Percentiles rank a stretch among this genome's conserved stretches.
phyloP scores from a whole-genome alignment of 2,113 vertebrate species.

The Ctenodactylus gundi region DNA sequence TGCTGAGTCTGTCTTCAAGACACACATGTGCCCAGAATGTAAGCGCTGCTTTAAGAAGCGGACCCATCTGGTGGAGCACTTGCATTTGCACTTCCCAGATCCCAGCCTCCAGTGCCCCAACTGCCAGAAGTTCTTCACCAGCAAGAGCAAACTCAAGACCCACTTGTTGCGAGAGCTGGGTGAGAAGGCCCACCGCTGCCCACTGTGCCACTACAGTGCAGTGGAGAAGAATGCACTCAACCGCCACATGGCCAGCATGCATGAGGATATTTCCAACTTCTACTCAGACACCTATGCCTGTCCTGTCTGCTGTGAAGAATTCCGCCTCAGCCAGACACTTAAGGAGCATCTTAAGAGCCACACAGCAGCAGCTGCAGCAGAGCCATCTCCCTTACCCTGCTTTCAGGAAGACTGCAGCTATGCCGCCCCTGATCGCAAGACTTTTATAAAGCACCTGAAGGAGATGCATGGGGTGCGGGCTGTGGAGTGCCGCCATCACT shows the following conservation, averaged over 20 bases:
- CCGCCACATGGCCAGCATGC: slow-evolving; percentile 93
- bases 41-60: slow-evolving; percentile 97
- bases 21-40: slow-evolving; percentile 95
- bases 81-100: slow-evolving; percentile 94
- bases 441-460: slow-evolving; percentile 87
- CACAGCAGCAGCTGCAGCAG: slow-evolving; percentile 84
- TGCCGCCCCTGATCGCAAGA: slow-evolving; percentile 84
- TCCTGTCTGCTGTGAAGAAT: slow-evolving; percentile 90
- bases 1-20: slow-evolving; percentile 90
- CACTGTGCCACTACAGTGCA: slow-evolving; percentile 91
- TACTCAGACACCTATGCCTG: slow-evolving; percentile 88
- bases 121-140: slow-evolving; percentile 96
- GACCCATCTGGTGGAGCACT: slow-evolving; percentile 94
- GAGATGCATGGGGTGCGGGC: slow-evolving; percentile 88
- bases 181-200: slow-evolving; percentile 91
- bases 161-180: slow-evolving; percentile 93
- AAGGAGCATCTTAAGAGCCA: slow-evolving; percentile 96
- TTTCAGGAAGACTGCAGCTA: slow-evolving; percentile 89
- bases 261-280: slow-evolving; percentile 85
- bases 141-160: slow-evolving; percentile 95
- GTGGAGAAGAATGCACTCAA: slow-evolving; percentile 94
- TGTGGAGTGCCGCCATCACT: slow-evolving; percentile 91
- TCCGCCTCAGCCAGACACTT: slow-evolving; percentile 91
- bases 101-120: slow-evolving; percentile 95
- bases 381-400: slow-evolving; percentile 84